phyloP scores from a whole-genome alignment of 2,113 vertebrate species.

The Leptobrachium ailaonicum region DNA sequence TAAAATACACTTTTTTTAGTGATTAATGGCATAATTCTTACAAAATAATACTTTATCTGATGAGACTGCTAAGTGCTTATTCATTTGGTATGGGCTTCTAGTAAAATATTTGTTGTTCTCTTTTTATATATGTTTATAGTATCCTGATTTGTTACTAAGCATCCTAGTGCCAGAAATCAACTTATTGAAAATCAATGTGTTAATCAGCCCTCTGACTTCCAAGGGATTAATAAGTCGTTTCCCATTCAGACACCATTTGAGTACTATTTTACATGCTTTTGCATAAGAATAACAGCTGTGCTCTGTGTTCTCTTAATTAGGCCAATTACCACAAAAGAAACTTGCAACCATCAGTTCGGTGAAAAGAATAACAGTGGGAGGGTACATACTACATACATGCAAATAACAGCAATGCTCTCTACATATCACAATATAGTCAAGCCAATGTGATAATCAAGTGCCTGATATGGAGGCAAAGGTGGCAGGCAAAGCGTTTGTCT shows the following conservation, averaged over 20 bases:
- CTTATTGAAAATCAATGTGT: slow-evolving; percentile 1
- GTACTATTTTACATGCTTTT: slow-evolving; percentile 71
- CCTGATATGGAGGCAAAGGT: slow-evolving; percentile 82
- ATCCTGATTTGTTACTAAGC: no score
- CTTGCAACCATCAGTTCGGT: slow-evolving; percentile 70
- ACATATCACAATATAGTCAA: slow-evolving; percentile 87
- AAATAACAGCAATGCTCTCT: slow-evolving; percentile 84
- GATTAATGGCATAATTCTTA: not conserved
- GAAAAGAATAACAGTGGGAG: slow-evolving; percentile 67
- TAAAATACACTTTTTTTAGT: no score
- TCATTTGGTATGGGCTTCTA: not conserved
- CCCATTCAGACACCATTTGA: slow-evolving; percentile 65
- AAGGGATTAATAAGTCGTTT: slow-evolving; percentile 61
- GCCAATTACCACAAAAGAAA: slow-evolving; percentile 67
- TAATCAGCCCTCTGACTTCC: slow-evolving; percentile 52
- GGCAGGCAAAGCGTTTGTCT: slow-evolving; percentile 77
- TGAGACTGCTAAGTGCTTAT: not conserved
- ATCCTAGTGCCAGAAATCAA: not conserved
- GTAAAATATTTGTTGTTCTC: no score
- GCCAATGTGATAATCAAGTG: slow-evolving; percentile 77
- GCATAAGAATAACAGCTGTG: slow-evolving; percentile 51
- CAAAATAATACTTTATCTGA: not conserved
- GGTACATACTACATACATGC: slow-evolving; percentile 87
- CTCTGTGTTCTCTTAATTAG: slow-evolving; percentile 67
- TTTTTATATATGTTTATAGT: no score